phyloP scores from a whole-genome alignment of 1,140 invertebrate species.

The Diachasma alloeum region DNA sequence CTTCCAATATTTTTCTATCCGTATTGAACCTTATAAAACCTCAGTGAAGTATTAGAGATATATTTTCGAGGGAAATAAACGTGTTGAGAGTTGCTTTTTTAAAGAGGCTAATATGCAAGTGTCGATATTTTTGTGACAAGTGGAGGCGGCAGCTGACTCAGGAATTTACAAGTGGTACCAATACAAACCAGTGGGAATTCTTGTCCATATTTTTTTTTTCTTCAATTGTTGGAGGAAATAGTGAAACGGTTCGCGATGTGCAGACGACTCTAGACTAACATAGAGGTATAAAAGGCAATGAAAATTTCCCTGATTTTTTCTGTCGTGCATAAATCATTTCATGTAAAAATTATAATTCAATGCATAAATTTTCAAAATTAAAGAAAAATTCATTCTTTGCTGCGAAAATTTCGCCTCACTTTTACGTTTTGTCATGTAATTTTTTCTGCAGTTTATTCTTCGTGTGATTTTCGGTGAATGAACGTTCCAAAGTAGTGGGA shows the following conservation, averaged over 20 bases:
- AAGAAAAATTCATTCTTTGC: too few species aligned
- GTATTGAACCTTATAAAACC: background rate
- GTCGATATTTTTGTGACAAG: slow-evolving; percentile 4
- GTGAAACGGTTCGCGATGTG: background rate
- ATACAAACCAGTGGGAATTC: background rate
- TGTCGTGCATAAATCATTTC: too few species aligned
- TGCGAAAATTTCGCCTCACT: background rate
- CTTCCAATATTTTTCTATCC: background rate
- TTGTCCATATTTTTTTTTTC: background rate
- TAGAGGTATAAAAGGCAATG: background rate
- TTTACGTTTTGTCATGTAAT: too few species aligned
- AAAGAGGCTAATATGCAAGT: background rate
- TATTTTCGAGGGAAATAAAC: too few species aligned
- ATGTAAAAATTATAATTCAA: too few species aligned
- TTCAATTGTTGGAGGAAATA: background rate
- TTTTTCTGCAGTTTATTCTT: too few species aligned
- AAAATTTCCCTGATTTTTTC: too few species aligned
- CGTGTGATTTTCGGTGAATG: too few species aligned
- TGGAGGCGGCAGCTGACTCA: background rate
- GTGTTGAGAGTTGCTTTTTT: background rate
- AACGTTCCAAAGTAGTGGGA: too few species aligned
- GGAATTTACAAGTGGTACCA: slow-evolving; percentile 1
- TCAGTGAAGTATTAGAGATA: too few species aligned
- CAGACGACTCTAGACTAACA: background rate
- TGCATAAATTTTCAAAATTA: too few species aligned